phyloP scores from a whole-genome alignment of 2,113 vertebrate species.

The Mystacornis crossleyi region DNA sequence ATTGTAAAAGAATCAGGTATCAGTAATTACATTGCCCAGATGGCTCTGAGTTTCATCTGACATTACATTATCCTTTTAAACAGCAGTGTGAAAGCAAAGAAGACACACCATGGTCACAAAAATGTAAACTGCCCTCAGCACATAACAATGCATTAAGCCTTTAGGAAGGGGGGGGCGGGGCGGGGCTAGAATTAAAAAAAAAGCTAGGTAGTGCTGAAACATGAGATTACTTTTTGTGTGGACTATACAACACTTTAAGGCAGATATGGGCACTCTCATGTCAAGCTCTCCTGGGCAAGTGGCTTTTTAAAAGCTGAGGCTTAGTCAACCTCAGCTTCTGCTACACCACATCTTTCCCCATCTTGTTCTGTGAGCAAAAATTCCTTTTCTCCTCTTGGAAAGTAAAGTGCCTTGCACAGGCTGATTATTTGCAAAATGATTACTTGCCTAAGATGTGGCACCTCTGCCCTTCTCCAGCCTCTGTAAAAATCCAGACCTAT shows the following conservation, averaged over 20 bases:
- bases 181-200: too few relatives aligned
- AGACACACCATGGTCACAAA: background rate
- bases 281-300: background rate
- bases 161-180: background rate
- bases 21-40: background rate
- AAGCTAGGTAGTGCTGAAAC: background rate
- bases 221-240: background rate
- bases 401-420: background rate
- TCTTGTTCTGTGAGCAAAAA: background rate
- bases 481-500: background rate
- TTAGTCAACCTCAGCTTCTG: background rate
- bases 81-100: background rate
- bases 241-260: background rate
- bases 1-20: background rate
- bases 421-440: background rate
- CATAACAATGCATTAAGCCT: background rate
- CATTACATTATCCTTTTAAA: background rate
- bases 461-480: background rate
- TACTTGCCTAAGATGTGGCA: background rate
- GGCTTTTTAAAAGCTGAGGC: background rate
- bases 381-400: background rate
- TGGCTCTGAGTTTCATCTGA: background rate
- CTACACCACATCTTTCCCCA: background rate
- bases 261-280: background rate
- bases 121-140: background rate